Evolutionary conservation across 1,140 invertebrate genomes (phyloP).

Genomic region (Hycleus phaleratus): DNA sequence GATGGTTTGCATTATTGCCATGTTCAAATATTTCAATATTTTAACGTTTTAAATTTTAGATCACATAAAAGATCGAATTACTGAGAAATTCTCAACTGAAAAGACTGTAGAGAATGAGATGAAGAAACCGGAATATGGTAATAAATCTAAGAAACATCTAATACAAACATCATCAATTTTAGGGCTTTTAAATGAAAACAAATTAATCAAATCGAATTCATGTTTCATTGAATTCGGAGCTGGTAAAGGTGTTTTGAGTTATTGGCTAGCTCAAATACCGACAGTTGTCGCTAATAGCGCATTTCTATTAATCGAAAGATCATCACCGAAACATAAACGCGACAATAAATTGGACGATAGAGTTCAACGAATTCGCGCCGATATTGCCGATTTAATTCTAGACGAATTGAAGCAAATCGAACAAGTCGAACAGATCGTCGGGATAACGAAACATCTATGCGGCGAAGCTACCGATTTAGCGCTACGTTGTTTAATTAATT

Average conservation of each 20-base stretch:
- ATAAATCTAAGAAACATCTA: constrained; percentile 58
- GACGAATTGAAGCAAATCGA: constrained; percentile 48
- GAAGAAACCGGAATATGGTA: constrained; percentile 51
- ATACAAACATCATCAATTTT: constrained; percentile 63
- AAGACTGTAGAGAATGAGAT: constrained; percentile 51
- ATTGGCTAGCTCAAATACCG: constrained; percentile 59
- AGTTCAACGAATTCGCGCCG: constrained; percentile 56
- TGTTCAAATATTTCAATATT: background rate
- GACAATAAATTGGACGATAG: constrained; percentile 60
- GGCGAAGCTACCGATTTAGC: constrained; percentile 73
- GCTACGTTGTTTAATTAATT: constrained; percentile 54
- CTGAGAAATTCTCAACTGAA: constrained; percentile 43
- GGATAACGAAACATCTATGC: constrained; percentile 79
- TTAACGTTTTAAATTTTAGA: constrained; percentile 25
- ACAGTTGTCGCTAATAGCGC: constrained; percentile 43
- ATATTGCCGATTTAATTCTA: constrained; percentile 65
- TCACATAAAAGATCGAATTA: constrained; percentile 39
- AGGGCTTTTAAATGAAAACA: constrained; percentile 49
- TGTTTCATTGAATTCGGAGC: constrained; percentile 81
- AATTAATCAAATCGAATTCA: constrained; percentile 49
- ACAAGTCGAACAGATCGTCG: constrained; percentile 50
- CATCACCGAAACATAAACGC: constrained; percentile 70
- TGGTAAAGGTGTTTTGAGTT: constrained; percentile 51
- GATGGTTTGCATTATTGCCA: constrained; percentile 17
- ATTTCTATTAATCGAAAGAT: constrained; percentile 67